Base-by-base conservation (phyloP, 2,113 vertebrate genomes). In the Cariama cristata region DNA sequence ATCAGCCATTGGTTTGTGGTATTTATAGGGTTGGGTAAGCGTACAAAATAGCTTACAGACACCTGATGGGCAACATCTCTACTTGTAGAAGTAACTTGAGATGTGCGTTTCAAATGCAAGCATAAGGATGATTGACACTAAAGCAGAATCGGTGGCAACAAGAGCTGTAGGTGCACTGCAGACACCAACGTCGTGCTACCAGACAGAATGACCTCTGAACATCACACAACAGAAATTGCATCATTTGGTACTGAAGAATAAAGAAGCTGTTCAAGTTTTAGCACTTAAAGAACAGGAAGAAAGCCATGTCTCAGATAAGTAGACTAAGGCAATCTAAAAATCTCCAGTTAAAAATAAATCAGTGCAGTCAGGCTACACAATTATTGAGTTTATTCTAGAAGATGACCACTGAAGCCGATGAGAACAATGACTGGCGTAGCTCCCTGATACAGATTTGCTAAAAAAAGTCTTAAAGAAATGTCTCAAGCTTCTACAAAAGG, bases 151-250 rank as follows among this genome's bases (percentile, higher is more conserved):
- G 40, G 52, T 50, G 40, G 42, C 52, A 55, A 58, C 7, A 32
- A 28, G 42, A 45, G 47, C 49, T 44, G 68, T 60, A 32, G 52
- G 22, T 30, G 26, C 38, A 1, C 22, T 44, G 40, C 45, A 21
- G 35, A 17, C 15, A 32, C 59, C 44, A 19, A 33, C 50, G 42
- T 56, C 22, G 1, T 8, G n/a, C 60, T 33, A 4, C n/a, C 26
- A 18, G 50, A 58, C 66, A 63, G 47, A 42, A 38, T 6, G 49
- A 76, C 28, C 55, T 40, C 59, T n/a, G 60, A 63, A 38, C 62
- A 11, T 53, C 30, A 2, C 8, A 3, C 40, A 38, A 5, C 23
- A 32, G n/a, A 19, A 60, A 30, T 35, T 49, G 24, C 4, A 0
- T 69, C 45, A 9, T 27, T 69, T 49, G 67, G 82, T 56, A 22